Conservation (phyloP, 1,140 invertebrate species). For the Hyles euphorbiae region DNA sequence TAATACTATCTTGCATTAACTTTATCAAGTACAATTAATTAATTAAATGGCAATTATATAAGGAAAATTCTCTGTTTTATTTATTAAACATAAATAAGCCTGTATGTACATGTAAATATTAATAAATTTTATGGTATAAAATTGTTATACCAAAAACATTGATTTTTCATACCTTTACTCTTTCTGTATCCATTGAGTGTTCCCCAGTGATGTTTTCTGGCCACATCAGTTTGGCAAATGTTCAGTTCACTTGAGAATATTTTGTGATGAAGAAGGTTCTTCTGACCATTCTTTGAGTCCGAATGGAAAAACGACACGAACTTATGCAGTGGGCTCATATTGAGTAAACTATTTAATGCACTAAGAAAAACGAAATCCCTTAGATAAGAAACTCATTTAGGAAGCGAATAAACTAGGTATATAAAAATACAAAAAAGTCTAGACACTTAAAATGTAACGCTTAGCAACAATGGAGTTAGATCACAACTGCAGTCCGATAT, state of each 20-base stretch:
- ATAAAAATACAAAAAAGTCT: neutral
- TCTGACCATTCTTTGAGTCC: constrained; percentile 48
- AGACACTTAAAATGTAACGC: no score
- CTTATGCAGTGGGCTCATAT: constrained; percentile 63
- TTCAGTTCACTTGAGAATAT: constrained; percentile 63
- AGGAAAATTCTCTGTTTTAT: no score
- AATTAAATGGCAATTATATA: no score
- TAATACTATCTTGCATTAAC: no score
- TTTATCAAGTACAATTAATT: no score
- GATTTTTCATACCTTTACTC: constrained; percentile 38
- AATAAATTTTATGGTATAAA: no score
- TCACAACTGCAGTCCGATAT: no score
- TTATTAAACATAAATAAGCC: no score
- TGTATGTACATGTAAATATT: no score
- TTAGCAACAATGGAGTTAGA: no score
- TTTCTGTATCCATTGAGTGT: constrained; percentile 41
- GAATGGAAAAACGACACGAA: constrained; percentile 63
- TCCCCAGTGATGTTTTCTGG: constrained; percentile 47
- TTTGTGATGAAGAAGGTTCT: constrained; percentile 50
- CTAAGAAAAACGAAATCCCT: neutral
- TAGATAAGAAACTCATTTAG: neutral
- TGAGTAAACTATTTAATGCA: constrained; percentile 2
- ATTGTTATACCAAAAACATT: no score
- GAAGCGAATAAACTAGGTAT: neutral
- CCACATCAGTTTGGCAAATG: constrained; percentile 46